A percentile compares a stretch with the other conserved stretches of the same genome.
Evolutionary conservation across 2,888 invertebrate genomes (phyloP).

Genomic region (Podotricha telesiphe): DNA sequence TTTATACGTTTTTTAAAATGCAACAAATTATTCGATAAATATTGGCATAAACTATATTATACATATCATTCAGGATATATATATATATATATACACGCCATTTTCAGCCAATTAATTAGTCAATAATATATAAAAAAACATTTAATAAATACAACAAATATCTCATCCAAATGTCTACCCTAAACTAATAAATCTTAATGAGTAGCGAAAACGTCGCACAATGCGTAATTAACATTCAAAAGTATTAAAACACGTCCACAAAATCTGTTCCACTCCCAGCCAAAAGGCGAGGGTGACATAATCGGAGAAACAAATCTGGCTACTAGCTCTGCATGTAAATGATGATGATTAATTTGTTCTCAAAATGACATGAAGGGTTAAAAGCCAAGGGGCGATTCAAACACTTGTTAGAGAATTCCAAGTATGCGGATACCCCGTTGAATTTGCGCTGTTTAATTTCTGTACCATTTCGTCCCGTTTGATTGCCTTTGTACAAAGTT

Average conservation of each 20-base stretch:
- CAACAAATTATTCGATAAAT: no score
- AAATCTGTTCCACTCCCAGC: constrained; percentile 63
- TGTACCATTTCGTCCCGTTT: constrained; percentile 69
- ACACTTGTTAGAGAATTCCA: constrained; percentile 72
- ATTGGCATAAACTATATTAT: no score
- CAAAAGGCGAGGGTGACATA: constrained; percentile 80
- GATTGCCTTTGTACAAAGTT: constrained; percentile 80
- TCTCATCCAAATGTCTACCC: neutral
- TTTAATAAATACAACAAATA: neutral
- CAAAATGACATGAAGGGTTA: constrained; percentile 83
- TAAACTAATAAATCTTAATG: constrained; percentile 28
- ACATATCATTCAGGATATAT: no score
- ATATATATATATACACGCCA: no score
- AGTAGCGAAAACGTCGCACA: constrained; percentile 37
- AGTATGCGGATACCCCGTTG: constrained; percentile 59
- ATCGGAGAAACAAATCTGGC: constrained; percentile 83
- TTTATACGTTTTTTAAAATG: no score
- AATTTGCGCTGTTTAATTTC: constrained; percentile 70
- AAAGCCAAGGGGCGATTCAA: constrained; percentile 73
- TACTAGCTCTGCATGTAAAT: constrained; percentile 82
- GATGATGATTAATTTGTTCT: constrained; percentile 84
- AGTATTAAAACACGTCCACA: constrained; percentile 70
- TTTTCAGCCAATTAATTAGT: no score
- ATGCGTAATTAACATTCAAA: constrained; percentile 62
- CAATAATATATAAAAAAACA: neutral